Percentiles rank a stretch among this genome's conserved stretches.
Evolutionary conservation across 2,113 vertebrate genomes (phyloP).

Genomic region (Ornithorhynchus anatinus): DNA sequence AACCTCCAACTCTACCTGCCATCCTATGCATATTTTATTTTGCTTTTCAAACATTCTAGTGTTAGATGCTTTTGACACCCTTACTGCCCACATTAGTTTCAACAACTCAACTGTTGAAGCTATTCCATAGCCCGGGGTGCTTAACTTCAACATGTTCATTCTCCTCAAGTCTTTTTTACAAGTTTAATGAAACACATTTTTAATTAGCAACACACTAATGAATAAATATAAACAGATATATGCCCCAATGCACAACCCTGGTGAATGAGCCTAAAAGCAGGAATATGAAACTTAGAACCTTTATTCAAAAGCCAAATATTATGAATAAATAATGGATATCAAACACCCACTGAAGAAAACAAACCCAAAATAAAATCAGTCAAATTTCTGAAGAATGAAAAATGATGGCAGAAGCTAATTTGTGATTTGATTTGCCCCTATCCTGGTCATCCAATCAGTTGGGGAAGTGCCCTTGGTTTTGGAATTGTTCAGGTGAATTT

Average conservation of each 20-base stretch:
- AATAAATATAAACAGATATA: constrained; percentile 69
- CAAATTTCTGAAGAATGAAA: neutral
- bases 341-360: constrained; percentile 35
- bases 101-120: constrained; percentile 60
- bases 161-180: constrained; percentile 56
- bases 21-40: constrained; percentile 57
- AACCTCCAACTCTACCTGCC: constrained; percentile 54
- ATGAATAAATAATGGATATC: constrained; percentile 60
- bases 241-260: constrained; percentile 19
- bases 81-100: constrained; percentile 63
- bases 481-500: constrained; percentile 30
- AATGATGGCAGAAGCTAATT: neutral
- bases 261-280: constrained; percentile 43
- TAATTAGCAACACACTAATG: constrained; percentile 68
- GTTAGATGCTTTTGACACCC: constrained; percentile 64
- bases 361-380: constrained; percentile 34
- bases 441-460: constrained; percentile 21
- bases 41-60: constrained; percentile 37
- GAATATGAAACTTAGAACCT: constrained; percentile 61
- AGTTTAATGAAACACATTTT: constrained; percentile 76
- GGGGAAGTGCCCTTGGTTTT: constrained; percentile 39
- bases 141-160: constrained; percentile 56
- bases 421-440: neutral
- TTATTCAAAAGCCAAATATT: constrained; percentile 54
- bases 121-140: constrained; percentile 60